Evolutionary conservation across 2,797 vertebrate genomes (phyloP).

Genomic region (Dicrostonyx torquatus): DNA sequence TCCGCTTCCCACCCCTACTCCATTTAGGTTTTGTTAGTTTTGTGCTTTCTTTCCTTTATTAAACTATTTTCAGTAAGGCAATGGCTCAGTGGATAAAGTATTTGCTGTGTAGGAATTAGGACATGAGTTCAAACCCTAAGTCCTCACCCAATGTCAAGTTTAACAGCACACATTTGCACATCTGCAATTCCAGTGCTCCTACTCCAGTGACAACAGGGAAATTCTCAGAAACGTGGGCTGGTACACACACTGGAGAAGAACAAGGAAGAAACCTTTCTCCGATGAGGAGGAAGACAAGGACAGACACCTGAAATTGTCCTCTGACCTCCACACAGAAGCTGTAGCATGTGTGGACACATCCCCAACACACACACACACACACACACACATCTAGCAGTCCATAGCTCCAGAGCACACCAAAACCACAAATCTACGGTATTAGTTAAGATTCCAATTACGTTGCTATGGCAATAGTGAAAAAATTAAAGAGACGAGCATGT

Average conservation of each 20-base stretch:
- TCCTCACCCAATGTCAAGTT: neutral
- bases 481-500: neutral
- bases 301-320: neutral
- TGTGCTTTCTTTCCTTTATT: neutral
- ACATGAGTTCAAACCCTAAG: neutral
- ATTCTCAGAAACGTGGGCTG: neutral
- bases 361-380: neutral
- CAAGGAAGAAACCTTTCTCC: neutral
- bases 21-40: neutral
- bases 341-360: neutral
- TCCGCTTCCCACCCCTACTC: neutral
- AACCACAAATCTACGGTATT: neutral
- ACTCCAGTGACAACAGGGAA: neutral
- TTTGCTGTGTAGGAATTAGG: neutral
- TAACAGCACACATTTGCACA: neutral
- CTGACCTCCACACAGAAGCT: neutral
- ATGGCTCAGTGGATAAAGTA: neutral
- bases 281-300: neutral
- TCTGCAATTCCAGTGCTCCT: neutral
- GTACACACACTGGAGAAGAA: neutral
- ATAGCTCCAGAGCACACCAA: neutral
- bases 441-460: constrained; percentile 34
- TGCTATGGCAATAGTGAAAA: constrained; percentile 48
- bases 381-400: neutral
- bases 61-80: neutral